These are phyloP conservation scores for Pseudanteris insignis DNA, from an alignment of 2,888 invertebrate genomes.

Conservation along the genomic window DNA sequence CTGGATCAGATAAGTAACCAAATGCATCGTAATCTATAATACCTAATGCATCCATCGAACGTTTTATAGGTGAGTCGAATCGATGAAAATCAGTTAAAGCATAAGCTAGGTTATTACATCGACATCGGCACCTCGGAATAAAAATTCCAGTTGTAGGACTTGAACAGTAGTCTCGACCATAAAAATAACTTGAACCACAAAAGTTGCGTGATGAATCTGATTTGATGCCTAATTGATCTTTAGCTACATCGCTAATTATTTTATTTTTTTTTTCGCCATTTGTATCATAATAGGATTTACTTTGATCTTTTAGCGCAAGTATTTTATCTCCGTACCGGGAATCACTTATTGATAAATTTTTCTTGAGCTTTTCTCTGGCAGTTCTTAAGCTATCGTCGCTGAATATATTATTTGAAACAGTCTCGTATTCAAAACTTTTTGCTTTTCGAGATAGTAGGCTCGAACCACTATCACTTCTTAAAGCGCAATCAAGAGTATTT, in stretches of 20 bases:
- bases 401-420: slow-evolving; percentile 62
- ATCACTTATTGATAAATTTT: slow-evolving; percentile 60
- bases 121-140: slow-evolving; percentile 64
- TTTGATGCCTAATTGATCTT: slow-evolving; percentile 32
- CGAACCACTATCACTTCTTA: slow-evolving; percentile 17
- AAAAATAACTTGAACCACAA: slow-evolving; percentile 61
- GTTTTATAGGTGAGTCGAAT: slow-evolving; percentile 39
- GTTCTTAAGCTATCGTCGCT: slow-evolving; percentile 65
- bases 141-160: slow-evolving; percentile 70
- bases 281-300: slow-evolving; percentile 63
- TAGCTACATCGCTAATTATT: slow-evolving; percentile 43
- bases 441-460: slow-evolving; percentile 51
- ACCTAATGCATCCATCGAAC: slow-evolving; percentile 40
- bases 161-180: slow-evolving; percentile 69
- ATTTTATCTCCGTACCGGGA: slow-evolving; percentile 62
- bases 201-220: slow-evolving; percentile 19
- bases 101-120: slow-evolving; percentile 45
- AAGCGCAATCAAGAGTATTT: slow-evolving; percentile 22
- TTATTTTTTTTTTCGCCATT: slow-evolving; percentile 52
- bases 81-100: slow-evolving; percentile 26
- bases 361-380: slow-evolving; percentile 61
- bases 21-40: slow-evolving; percentile 46
- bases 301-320: slow-evolving; percentile 60
- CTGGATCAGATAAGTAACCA: slow-evolving; percentile 42
- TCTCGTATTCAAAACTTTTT: slow-evolving; percentile 63